Percentiles rank a stretch among this genome's conserved stretches.
phyloP scores from a whole-genome alignment of 2,113 vertebrate species.

The Microtus montanus region DNA sequence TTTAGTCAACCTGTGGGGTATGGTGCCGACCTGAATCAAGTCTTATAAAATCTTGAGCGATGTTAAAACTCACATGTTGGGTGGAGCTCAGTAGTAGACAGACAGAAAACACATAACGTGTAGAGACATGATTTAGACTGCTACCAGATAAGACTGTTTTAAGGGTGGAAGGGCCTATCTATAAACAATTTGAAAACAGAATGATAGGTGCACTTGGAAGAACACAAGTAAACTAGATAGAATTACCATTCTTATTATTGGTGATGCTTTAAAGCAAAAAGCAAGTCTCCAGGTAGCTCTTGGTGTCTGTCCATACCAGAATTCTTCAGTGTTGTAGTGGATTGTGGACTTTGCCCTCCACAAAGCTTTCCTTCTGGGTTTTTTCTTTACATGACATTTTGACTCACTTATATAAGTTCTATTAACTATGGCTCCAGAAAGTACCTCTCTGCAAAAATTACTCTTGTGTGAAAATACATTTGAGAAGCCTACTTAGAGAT shows the following conservation, averaged over 20 bases:
- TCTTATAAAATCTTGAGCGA: constrained; percentile 61
- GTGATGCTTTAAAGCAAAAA: background rate
- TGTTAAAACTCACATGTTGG: constrained; percentile 30
- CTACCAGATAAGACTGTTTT: background rate
- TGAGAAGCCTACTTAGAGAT: background rate
- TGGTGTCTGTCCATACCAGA: background rate
- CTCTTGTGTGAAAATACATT: background rate
- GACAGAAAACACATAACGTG: constrained; percentile 51
- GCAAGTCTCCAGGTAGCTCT: background rate
- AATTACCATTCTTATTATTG: background rate
- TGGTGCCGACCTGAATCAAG: background rate
- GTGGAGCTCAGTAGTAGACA: constrained; percentile 59
- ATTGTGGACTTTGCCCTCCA: background rate
- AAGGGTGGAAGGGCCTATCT: background rate
- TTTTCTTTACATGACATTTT: constrained; percentile 26
- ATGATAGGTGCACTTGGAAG: background rate
- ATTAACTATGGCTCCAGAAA: constrained; percentile 11
- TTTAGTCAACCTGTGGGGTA: background rate
- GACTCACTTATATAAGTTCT: constrained; percentile 47
- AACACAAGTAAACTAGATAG: background rate
- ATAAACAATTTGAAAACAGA: constrained; percentile 53
- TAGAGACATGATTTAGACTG: constrained; percentile 34
- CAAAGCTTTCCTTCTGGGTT: background rate
- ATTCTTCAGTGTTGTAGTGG: background rate
- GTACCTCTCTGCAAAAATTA: constrained; percentile 29